Conservation (phyloP, 1,140 invertebrate genomes). For the Psilanteris sp. region DNA sequence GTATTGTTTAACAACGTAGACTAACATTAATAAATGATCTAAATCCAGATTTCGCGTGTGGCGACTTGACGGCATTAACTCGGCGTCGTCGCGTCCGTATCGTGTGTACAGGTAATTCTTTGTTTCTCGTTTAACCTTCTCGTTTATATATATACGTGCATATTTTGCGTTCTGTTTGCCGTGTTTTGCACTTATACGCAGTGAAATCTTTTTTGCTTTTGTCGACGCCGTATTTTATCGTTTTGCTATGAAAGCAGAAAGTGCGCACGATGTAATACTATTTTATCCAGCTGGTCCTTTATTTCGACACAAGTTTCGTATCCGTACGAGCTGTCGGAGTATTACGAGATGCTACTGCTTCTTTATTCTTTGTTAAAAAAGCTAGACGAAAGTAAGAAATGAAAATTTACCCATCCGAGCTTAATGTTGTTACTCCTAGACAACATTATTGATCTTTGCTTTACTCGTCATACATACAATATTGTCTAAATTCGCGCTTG, state of each 20-base stretch:
- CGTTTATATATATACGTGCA: conserved; percentile 46
- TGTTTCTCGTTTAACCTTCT: conserved; percentile 47
- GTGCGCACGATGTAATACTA: conserved; percentile 32
- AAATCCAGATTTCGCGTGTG: conserved; percentile 51
- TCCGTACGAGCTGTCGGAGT: conserved; percentile 58
- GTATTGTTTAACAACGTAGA: conserved; percentile 22
- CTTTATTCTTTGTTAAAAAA: conserved; percentile 46
- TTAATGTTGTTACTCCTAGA: conserved; percentile 36
- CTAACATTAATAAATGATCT: conserved; percentile 41
- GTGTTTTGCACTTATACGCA: conserved; percentile 43
- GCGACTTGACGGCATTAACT: conserved; percentile 44
- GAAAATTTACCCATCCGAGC: conserved; percentile 29
- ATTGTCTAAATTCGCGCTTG: conserved; percentile 8
- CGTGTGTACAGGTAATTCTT: conserved; percentile 57
- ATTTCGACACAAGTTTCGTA: conserved; percentile 41
- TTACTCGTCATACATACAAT: conserved; percentile 2
- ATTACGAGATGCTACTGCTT: conserved; percentile 37
- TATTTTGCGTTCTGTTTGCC: conserved; percentile 37
- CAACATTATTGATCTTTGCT: conserved; percentile 25
- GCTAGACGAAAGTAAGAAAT: conserved; percentile 23
- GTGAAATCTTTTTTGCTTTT: conserved; percentile 42
- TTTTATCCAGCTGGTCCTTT: conserved; percentile 42
- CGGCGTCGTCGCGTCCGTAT: conserved; percentile 44
- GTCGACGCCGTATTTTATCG: conserved; percentile 15
- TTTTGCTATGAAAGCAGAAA: conserved; percentile 17